A percentile compares a stretch with the other conserved stretches of the same genome.
Evolutionary conservation across 2,113 vertebrate genomes (phyloP).

Genomic region (Oostethus manadensis): DNA sequence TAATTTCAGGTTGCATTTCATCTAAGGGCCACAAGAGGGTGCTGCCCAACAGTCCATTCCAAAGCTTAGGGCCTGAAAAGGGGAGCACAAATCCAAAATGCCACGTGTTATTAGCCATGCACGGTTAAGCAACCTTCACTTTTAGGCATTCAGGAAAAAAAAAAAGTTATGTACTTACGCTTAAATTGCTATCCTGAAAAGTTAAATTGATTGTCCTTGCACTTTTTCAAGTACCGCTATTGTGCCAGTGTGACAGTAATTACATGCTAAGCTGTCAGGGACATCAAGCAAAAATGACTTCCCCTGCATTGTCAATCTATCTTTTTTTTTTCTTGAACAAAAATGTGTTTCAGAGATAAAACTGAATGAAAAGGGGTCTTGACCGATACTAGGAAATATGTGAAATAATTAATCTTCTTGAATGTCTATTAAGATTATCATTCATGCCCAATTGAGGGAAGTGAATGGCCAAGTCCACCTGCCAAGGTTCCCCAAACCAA

Average conservation of each 20-base stretch:
- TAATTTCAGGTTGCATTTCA: constrained; percentile 36
- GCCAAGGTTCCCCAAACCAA: constrained; percentile 24
- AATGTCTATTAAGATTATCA: constrained; percentile 59
- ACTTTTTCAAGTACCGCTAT: constrained; percentile 56
- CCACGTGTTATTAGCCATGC: constrained; percentile 31
- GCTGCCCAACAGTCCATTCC: constrained; percentile 89
- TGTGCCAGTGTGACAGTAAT: constrained; percentile 64
- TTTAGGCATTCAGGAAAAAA: constrained; percentile 42
- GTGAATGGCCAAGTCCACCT: constrained; percentile 45
- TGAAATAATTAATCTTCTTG: constrained; percentile 53
- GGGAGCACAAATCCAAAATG: constrained; percentile 25
- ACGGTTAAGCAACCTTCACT: constrained; percentile 34
- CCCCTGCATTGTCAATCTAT: constrained; percentile 54
- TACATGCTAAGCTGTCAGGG: constrained; percentile 61
- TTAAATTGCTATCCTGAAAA: constrained; percentile 50
- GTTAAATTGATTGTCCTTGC: constrained; percentile 56
- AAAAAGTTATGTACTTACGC: constrained; percentile 53
- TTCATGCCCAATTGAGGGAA: constrained; percentile 47
- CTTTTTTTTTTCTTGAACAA: constrained; percentile 37
- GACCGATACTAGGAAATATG: constrained; percentile 46
- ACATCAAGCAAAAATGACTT: constrained; percentile 63
- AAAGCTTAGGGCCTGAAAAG: constrained; percentile 11
- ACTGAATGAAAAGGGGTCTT: constrained; percentile 42
- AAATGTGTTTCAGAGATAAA: constrained; percentile 46
- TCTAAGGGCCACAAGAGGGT: constrained; percentile 88